A percentile compares a stretch with the other conserved stretches of the same genome.
Conservation (phyloP, 2,888 invertebrate genomes). For the Drosophila subquinaria region DNA sequence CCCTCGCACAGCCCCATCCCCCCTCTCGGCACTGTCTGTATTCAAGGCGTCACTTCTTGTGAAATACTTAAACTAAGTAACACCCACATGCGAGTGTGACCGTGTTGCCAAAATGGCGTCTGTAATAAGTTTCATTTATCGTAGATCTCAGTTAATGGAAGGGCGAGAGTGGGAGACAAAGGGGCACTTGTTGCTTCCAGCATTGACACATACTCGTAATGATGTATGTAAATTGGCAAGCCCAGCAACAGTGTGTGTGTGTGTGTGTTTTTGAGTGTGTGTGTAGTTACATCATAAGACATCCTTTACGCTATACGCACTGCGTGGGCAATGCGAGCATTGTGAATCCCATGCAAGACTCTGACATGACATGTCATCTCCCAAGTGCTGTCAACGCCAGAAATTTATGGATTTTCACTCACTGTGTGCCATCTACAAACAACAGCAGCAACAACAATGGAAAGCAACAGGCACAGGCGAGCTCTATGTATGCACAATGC, state of each 20-base stretch:
- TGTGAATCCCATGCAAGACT: neutral
- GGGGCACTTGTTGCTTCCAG: slow-evolving; percentile 61
- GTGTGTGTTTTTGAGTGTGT: slow-evolving; percentile 6
- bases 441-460: slow-evolving; percentile 15
- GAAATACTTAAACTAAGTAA: slow-evolving; percentile 54
- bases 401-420: slow-evolving; percentile 63
- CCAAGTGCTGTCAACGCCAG: slow-evolving; percentile 57
- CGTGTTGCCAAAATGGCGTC: slow-evolving; percentile 57
- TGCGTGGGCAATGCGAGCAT: slow-evolving; percentile 24
- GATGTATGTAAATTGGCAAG: slow-evolving; percentile 38
- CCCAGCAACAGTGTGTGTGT: slow-evolving; percentile 7
- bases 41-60: slow-evolving; percentile 27
- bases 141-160: slow-evolving; percentile 36
- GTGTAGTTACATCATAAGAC: slow-evolving; percentile 40
- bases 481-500: slow-evolving; percentile 11
- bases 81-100: slow-evolving; percentile 26
- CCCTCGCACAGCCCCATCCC: neutral
- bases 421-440: slow-evolving; percentile 28
- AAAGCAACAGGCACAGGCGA: slow-evolving; percentile 21
- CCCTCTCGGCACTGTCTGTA: neutral
- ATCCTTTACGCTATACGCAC: neutral
- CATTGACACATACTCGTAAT: slow-evolving; percentile 8
- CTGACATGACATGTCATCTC: slow-evolving; percentile 55
- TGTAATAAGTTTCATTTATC: slow-evolving; percentile 50
- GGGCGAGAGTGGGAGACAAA: neutral